Conservation (phyloP, 2,797 vertebrate genomes). For the Microctenopoma lineatum region DNA sequence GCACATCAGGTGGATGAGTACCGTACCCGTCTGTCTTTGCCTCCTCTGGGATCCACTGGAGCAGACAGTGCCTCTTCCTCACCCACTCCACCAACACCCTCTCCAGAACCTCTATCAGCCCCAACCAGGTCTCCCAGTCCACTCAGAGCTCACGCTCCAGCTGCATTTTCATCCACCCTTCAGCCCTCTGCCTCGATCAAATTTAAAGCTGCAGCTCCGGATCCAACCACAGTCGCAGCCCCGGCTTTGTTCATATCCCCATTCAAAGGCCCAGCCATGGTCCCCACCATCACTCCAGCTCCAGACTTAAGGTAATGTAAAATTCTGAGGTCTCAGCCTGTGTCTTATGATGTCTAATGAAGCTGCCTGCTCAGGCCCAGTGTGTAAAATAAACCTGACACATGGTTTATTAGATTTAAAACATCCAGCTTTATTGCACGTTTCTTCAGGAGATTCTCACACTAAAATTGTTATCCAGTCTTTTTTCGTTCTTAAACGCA, state of each 20-base stretch:
- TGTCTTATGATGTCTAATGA: slow-evolving; percentile 58
- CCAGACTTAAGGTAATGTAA: slow-evolving; percentile 72
- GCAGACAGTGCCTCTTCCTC: slow-evolving; percentile 61
- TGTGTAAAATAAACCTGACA: slow-evolving; percentile 60
- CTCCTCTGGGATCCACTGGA: slow-evolving; percentile 75
- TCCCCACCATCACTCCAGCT: slow-evolving; percentile 46
- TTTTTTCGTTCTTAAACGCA: slow-evolving; percentile 12
- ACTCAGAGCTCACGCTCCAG: slow-evolving; percentile 1
- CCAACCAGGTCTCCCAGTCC: slow-evolving; percentile 27
- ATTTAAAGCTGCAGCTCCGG: slow-evolving; percentile 33
- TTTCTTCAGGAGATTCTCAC: slow-evolving; percentile 46
- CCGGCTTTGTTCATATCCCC: slow-evolving; percentile 44
- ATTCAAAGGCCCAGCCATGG: slow-evolving; percentile 19
- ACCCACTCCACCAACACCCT: slow-evolving; percentile 50
- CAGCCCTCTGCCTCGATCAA: slow-evolving; percentile 42
- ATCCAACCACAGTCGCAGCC: slow-evolving; percentile 26
- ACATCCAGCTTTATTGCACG: slow-evolving; percentile 56
- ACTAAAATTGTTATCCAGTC: slow-evolving; percentile 28
- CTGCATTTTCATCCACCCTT: slow-evolving; percentile 23
- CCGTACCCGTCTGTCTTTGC: slow-evolving; percentile 80
- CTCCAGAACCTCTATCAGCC: slow-evolving; percentile 48
- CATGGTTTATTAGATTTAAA: slow-evolving; percentile 54
- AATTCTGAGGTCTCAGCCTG: slow-evolving; percentile 38
- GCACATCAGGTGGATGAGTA: slow-evolving; percentile 88
- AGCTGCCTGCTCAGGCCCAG: slow-evolving; percentile 14